Evolutionary conservation across 53 echinoderm and acorn worm species (phyloP), one percentile per base, ranked within the genome.

Genomic region (Crossaster papposus): DNA sequence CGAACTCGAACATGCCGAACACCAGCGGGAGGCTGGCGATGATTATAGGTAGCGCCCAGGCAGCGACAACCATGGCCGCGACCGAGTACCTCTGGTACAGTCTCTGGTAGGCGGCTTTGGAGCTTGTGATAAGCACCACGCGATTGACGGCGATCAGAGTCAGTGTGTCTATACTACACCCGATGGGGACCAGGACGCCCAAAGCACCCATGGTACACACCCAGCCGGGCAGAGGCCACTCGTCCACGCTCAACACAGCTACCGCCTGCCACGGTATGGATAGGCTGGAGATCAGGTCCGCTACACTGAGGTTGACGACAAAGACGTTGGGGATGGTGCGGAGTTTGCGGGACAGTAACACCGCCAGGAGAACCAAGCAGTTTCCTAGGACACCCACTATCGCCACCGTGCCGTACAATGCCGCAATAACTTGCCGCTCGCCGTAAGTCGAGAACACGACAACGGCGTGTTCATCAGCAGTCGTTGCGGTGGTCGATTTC

Each of bases 1-100:
- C 96, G 20, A 96, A 89, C 65, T 93, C 81, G 17, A 93, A 93
- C 15, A 96, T 70, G 4, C 90, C 94, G 33, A 90, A 93, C 37
- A 94, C 36, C 10, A 93, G 65, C 0, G 96, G 96, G 72, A 96
- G 53, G 36, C 91, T 78, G 18, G 93, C 82, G 31, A 89, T 30
- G 80, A 91, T 83, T 20, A 93, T 53, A 2, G 81, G 81, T 6
- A 80, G 37, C 26, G 79, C 15, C 92, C 92, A 91, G 44, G 88
- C 64, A 3, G 44, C 73, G 28, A 18, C 36, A 51, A 91, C 75
- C 92, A 91, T 91, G 36, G 81, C 24, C 4, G 65, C 88, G 23
- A 88, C 50, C 50, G 44, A 81, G n/a, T n/a, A 30, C 18, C 72
- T 20, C 44, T 76, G 87, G 88, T 81, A 91, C 0, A 81, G 11